phyloP scores from a whole-genome alignment of 2,797 vertebrate species.

The Myoxocephalus aenaeus region DNA sequence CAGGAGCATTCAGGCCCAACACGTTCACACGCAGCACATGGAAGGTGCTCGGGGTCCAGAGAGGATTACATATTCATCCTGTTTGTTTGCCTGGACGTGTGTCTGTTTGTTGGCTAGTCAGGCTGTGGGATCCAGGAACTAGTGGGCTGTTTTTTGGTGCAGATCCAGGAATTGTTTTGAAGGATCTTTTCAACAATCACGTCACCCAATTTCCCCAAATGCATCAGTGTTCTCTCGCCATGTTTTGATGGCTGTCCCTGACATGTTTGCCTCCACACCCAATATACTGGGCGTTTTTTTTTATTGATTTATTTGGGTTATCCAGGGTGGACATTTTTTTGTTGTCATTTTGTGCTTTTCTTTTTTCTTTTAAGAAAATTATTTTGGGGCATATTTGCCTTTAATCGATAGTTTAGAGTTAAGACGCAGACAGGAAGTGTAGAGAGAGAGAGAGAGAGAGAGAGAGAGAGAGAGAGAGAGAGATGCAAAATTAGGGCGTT shows the following conservation, averaged over 20 bases:
- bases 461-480: too few species aligned
- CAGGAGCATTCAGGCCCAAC: not conserved
- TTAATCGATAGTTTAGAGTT: not conserved
- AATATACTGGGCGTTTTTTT: not conserved
- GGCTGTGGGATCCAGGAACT: not conserved
- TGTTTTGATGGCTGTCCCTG: not conserved
- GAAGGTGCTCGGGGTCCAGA: not conserved
- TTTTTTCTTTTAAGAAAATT: not conserved
- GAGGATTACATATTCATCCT: not conserved
- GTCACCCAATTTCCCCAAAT: not conserved
- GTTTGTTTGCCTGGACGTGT: not conserved
- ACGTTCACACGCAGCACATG: not conserved
- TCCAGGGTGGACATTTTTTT: not conserved
- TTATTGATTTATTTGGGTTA: not conserved
- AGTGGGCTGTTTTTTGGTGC: not conserved
- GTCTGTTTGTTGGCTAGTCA: conserved; percentile 11
- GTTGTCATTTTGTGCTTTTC: not conserved
- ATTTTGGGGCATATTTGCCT: not conserved
- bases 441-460: too few species aligned
- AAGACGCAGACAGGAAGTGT: too few species aligned
- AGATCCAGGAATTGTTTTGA: not conserved
- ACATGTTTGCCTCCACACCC: not conserved
- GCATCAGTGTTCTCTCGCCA: not conserved
- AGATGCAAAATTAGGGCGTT: too few species aligned
- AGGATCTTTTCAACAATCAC: not conserved